These are phyloP conservation scores for Luperina testacea DNA, from an alignment of 2,888 invertebrate genomes.

Conservation along the genomic window DNA sequence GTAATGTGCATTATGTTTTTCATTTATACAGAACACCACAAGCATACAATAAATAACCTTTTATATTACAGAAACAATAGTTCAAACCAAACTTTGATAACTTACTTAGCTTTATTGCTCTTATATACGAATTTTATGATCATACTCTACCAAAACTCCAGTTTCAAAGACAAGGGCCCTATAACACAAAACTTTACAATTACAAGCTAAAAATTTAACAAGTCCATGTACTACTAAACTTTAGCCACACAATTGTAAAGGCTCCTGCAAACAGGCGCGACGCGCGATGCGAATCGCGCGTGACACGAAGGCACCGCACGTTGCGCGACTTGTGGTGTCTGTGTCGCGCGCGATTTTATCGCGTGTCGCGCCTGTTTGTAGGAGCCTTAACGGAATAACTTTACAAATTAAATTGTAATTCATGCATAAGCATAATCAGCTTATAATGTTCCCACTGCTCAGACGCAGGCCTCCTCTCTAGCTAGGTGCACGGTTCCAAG, in stretches of 20 bases:
- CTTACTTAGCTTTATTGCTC: background rate
- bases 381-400: no score
- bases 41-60: no score
- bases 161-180: background rate
- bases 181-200: background rate
- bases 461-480: background rate
- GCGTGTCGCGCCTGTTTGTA: no score
- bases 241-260: background rate
- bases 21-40: slow-evolving; percentile 37
- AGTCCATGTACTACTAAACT: background rate
- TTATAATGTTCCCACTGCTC: background rate
- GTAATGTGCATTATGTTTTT: slow-evolving; percentile 71
- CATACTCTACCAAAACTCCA: background rate
- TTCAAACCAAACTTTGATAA: background rate
- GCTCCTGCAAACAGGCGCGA: no score
- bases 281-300: no score
- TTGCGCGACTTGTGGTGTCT: no score
- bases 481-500: background rate
- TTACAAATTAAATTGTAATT: background rate
- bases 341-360: no score
- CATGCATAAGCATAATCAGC: background rate
- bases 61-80: background rate
- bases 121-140: background rate
- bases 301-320: no score
- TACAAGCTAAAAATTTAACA: background rate